These are phyloP conservation scores for Temnothorax ravouxi DNA, from an alignment of 2,888 invertebrate genomes.

Conservation along the genomic window DNA sequence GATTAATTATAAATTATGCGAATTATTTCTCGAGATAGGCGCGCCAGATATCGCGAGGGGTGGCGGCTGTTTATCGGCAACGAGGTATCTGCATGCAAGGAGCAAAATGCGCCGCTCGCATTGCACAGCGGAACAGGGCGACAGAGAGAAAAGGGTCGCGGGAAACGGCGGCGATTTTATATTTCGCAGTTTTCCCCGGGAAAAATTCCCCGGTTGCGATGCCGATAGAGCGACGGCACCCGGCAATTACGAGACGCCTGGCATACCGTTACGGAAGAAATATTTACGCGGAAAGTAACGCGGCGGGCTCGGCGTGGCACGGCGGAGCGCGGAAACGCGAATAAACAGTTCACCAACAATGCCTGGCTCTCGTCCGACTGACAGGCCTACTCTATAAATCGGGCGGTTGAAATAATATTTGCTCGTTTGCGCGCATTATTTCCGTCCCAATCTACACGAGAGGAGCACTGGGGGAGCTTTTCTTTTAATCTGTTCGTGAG, in stretches of 20 bases:
- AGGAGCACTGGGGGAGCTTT: background rate
- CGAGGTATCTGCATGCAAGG: slow-evolving; percentile 50
- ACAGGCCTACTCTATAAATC: slow-evolving; percentile 81
- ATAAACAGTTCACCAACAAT: slow-evolving; percentile 66
- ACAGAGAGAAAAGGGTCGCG: background rate
- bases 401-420: slow-evolving; percentile 82
- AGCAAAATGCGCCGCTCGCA: background rate
- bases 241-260: slow-evolving; percentile 50
- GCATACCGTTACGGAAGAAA: slow-evolving; percentile 54
- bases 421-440: slow-evolving; percentile 75
- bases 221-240: slow-evolving; percentile 2
- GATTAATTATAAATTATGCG: slow-evolving; percentile 46
- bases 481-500: slow-evolving; percentile 18
- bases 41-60: slow-evolving; percentile 9
- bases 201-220: slow-evolving; percentile 29
- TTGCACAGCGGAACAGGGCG: background rate
- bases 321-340: slow-evolving; percentile 37
- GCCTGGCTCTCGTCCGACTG: slow-evolving; percentile 78
- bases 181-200: slow-evolving; percentile 3
- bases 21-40: slow-evolving; percentile 40
- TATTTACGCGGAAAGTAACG: slow-evolving; percentile 52
- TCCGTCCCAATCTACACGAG: slow-evolving; percentile 58
- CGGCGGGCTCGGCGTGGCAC: background rate
- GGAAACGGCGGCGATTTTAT: slow-evolving; percentile 30
- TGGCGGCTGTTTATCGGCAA: slow-evolving; percentile 34